These are phyloP conservation scores for Dendrocincla tyrannina DNA, from an alignment of 2,797 vertebrate genomes.

Conservation along the genomic window DNA sequence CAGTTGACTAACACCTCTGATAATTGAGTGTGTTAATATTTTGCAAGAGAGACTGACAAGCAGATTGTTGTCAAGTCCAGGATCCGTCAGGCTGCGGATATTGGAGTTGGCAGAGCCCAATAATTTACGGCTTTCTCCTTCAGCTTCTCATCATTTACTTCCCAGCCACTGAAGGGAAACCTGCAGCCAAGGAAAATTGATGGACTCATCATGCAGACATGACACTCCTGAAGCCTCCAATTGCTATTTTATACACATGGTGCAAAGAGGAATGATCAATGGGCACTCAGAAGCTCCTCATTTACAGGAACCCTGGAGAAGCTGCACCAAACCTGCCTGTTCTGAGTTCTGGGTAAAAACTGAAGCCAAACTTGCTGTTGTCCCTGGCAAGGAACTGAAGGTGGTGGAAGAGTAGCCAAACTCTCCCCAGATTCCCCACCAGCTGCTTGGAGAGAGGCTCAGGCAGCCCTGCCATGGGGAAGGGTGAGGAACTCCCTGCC, in stretches of 20 bases:
- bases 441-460: neutral
- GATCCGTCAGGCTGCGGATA: conserved; percentile 36
- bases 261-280: conserved; percentile 17
- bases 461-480: too few species aligned
- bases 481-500: neutral
- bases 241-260: conserved; percentile 10
- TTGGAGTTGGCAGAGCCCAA: conserved; percentile 48
- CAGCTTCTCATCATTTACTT: conserved; percentile 56
- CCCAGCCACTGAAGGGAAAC: conserved; percentile 53
- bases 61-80: conserved; percentile 65
- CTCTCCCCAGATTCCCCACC: neutral
- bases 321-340: neutral
- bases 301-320: neutral
- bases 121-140: conserved; percentile 68
- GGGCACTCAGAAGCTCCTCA: neutral
- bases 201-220: conserved; percentile 34
- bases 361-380: neutral
- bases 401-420: neutral
- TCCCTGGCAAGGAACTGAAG: neutral
- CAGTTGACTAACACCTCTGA: conserved; percentile 32
- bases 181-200: conserved; percentile 52
- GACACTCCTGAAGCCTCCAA: conserved; percentile 33
- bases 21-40: conserved; percentile 55
- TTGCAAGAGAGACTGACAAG: conserved; percentile 63
- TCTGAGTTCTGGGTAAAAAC: neutral